Evolutionary conservation across 2,888 invertebrate genomes (phyloP).

Genomic region (Caenorhabditis zanzibari): DNA sequence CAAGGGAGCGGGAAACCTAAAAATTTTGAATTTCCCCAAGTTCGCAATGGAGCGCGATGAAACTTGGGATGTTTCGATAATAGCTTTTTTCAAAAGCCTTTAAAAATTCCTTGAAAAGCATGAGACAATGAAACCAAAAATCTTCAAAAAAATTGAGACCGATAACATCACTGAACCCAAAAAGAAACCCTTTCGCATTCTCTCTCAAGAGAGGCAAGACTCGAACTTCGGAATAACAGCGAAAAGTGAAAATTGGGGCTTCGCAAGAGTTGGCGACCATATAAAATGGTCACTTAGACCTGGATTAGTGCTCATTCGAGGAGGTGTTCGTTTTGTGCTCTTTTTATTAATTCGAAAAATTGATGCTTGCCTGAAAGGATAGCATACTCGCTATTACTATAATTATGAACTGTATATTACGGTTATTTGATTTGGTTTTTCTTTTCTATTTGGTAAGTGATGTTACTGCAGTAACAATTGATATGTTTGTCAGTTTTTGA

Average conservation of each 20-base stretch:
- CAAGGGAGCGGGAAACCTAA: too few relatives aligned
- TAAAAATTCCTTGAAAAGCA: slow-evolving; percentile 16
- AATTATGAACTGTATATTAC: slow-evolving; percentile 8
- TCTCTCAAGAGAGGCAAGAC: not conserved
- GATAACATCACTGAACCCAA: slow-evolving; percentile 49
- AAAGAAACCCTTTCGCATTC: slow-evolving; percentile 42
- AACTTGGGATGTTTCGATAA: too few relatives aligned
- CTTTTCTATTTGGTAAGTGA: slow-evolving; percentile 24
- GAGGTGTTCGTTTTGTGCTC: slow-evolving; percentile 33
- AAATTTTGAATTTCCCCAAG: too few relatives aligned
- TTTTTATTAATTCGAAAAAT: slow-evolving; percentile 6
- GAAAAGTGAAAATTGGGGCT: slow-evolving; percentile 35
- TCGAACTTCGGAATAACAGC: slow-evolving; percentile 55
- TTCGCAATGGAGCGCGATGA: too few relatives aligned
- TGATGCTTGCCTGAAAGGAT: slow-evolving; percentile 4
- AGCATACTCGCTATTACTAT: not conserved
- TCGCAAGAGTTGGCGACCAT: slow-evolving; percentile 43
- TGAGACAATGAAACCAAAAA: slow-evolving; percentile 42
- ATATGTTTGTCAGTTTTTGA: not conserved
- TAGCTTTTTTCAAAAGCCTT: slow-evolving; percentile 11
- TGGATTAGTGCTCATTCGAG: slow-evolving; percentile 39
- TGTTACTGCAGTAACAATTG: slow-evolving; percentile 1
- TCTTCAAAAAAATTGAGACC: slow-evolving; percentile 27
- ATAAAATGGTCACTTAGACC: slow-evolving; percentile 42
- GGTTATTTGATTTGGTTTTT: slow-evolving; percentile 2